These are phyloP conservation scores for Zaprionus ornatus DNA, from an alignment of 1,140 invertebrate species.

Conservation along the genomic window DNA sequence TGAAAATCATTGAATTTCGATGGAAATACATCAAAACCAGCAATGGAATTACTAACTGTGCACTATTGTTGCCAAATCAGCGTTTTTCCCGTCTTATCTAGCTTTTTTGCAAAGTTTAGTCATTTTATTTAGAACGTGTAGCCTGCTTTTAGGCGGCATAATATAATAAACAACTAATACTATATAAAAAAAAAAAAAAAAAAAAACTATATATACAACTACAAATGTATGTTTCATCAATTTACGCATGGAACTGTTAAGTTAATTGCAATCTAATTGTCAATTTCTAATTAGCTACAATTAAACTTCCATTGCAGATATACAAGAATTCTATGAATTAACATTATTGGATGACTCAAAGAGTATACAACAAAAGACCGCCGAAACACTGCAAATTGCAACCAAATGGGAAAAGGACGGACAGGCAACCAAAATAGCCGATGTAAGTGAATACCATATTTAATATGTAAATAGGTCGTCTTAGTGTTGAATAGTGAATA, in stretches of 20 bases:
- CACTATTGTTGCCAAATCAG: not conserved
- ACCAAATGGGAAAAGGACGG: constrained; percentile 94
- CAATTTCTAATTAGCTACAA: constrained; percentile 79
- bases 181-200: no score
- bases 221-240: no score
- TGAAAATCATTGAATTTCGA: no score
- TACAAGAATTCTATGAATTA: constrained; percentile 99
- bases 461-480: not conserved
- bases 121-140: not conserved
- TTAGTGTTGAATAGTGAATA: not conserved
- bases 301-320: constrained; percentile 92
- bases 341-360: constrained; percentile 98
- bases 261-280: not conserved
- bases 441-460: constrained; percentile 58
- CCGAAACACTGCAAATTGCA: constrained; percentile 97
- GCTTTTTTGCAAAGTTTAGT: no score
- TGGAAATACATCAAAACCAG: no score
- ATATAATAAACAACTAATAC: not conserved
- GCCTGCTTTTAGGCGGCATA: not conserved
- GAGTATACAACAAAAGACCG: constrained; percentile 96
- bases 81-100: no score
- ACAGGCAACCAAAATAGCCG: constrained; percentile 79
- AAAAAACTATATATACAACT: no score
- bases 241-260: no score
- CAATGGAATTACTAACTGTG: not conserved